Base-by-base conservation (phyloP, 2,888 invertebrate genomes). In the Odontocolon sp. region DNA sequence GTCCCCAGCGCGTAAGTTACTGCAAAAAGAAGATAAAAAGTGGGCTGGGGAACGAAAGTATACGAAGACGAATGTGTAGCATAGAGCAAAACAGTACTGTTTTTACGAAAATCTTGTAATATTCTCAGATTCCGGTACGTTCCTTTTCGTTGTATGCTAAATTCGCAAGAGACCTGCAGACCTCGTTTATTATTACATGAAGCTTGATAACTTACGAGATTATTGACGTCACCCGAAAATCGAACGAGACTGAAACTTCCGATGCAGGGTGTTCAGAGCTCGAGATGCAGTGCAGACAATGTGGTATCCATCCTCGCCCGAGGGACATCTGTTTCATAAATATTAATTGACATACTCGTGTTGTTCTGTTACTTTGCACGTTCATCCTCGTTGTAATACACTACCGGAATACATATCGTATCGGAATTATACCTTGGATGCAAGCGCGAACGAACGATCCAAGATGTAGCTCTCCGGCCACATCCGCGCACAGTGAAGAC, bases 331-430 rank as follows among this genome's bases (percentile, higher is more conserved):
- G 61, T 71, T 73, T 78, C 83, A 84, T 84, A 84, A 84, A 84
- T 84, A 84, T 84, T 83, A 84, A 84, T 83, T 83, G 81, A 79
- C 80, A 80, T 79, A 42, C 78, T 73, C 14, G n/a, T 33, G 45
- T 50, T 3, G 31, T 45, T 5, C 42, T 16, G 8, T 14, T 18
- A 18, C 18, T 11, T 6, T 31, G 45, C 21, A 31, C 21, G 31
- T 61, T 47, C 61, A 21, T 6, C 45, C 45, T 47, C 18, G 21
- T 11, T 11, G 45, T 18, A 3, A n/a, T 26, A 11, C 50, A 26
- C 50, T 21, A 14, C 40, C 16, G 45, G 45, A 21, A n/a, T 31
- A 28, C 40, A n/a, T 28, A 28, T 28, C 18, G 33, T 31, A 18
- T 21, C 33, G 21, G n/a, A 33, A 45, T 33, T 33, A 16, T 45